A percentile compares a stretch with the other conserved stretches of the same genome.
phyloP scores from a whole-genome alignment of 2,888 invertebrate genomes.

The Eupithecia centaureata region DNA sequence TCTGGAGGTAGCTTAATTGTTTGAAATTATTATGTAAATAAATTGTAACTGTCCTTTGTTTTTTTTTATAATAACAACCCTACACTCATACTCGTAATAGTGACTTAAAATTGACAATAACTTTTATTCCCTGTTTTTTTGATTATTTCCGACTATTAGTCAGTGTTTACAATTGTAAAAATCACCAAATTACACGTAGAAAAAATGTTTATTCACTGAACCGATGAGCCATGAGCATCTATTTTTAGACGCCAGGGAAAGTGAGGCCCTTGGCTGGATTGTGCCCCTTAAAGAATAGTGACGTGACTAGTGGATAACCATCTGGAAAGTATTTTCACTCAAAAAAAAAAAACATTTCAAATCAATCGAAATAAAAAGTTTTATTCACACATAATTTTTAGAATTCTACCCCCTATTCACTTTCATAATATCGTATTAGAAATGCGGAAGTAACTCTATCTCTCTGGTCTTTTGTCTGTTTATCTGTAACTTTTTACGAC shows the following conservation, averaged over 20 bases:
- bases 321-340: neutral
- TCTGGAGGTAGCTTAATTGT: neutral
- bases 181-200: neutral
- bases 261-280: conserved; percentile 65
- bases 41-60: neutral
- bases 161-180: too few species aligned
- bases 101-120: too few species aligned
- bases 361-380: neutral
- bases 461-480: too few species aligned
- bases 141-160: too few species aligned
- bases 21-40: neutral
- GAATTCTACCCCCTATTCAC: too few species aligned
- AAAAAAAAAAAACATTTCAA: neutral
- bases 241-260: conserved; percentile 81
- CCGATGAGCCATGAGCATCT: conserved; percentile 72
- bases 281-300: conserved; percentile 58
- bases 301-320: conserved; percentile 13
- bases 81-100: too few species aligned
- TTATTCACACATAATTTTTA: neutral
- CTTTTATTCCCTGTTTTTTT: too few species aligned
- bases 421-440: too few species aligned
- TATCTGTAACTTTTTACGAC: too few species aligned
- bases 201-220: conserved; percentile 43
- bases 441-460: too few species aligned
- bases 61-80: too few species aligned